Conservation (phyloP, 2,797 vertebrate species). For the Arremon aurantiirostris region DNA sequence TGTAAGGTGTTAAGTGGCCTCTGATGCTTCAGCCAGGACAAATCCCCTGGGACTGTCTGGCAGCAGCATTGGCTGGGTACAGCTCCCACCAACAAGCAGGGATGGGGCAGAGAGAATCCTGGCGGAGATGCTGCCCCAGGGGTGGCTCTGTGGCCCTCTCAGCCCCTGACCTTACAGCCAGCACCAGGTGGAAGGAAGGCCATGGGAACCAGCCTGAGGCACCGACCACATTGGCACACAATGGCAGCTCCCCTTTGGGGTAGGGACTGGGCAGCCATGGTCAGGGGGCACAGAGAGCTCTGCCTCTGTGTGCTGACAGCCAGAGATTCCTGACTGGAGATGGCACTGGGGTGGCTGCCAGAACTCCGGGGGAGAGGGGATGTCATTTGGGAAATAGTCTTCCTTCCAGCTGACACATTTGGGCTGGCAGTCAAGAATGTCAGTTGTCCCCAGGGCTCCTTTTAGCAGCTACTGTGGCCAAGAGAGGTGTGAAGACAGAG, state of each 20-base stretch:
- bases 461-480: slow-evolving; percentile 18
- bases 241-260: neutral
- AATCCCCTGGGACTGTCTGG: fast-evolving
- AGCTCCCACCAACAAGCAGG: fast-evolving
- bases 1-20: neutral
- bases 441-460: neutral
- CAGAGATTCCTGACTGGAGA: neutral
- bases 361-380: neutral
- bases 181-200: neutral
- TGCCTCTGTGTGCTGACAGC: neutral
- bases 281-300: neutral
- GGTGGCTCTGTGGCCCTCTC: neutral
- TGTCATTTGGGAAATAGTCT: slow-evolving; percentile 22
- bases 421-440: slow-evolving; percentile 41
- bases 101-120: fast-evolving
- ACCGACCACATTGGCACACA: fast-evolving
- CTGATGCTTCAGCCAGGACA: neutral
- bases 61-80: neutral
- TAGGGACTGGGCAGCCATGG: neutral
- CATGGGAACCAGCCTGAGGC: neutral
- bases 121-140: neutral
- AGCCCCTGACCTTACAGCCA: neutral
- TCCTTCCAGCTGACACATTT: slow-evolving; percentile 42
- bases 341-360: neutral
- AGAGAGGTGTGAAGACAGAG: slow-evolving; percentile 41